These are phyloP conservation scores for Polypterus senegalus DNA, from an alignment of 2,113 vertebrate species.

Conservation along the genomic window DNA sequence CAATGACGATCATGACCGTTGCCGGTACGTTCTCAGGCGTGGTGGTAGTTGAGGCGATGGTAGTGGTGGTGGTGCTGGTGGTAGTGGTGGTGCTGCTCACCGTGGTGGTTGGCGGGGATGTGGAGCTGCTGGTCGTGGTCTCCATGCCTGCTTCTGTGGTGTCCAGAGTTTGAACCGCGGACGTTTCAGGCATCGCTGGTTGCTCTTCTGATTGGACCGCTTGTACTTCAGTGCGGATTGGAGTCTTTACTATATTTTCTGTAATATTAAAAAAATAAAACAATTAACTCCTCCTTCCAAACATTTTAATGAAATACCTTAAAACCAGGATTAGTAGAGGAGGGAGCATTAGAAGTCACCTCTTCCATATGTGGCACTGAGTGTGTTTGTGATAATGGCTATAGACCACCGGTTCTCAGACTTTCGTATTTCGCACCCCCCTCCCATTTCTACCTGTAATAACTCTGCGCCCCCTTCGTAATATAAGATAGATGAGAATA, in stretches of 20 bases:
- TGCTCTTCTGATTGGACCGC: conserved; percentile 42
- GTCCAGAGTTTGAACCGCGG: conserved; percentile 24
- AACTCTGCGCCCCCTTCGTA: too few species aligned
- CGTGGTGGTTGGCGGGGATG: conserved; percentile 13
- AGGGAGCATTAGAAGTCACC: too few species aligned
- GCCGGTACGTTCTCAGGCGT: conserved; percentile 33
- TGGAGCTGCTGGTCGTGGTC: conserved; percentile 19
- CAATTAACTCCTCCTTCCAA: too few species aligned
- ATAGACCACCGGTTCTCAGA: too few species aligned
- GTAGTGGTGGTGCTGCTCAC: conserved; percentile 21
- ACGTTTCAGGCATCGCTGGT: background rate
- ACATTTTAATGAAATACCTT: too few species aligned
- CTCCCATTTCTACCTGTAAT: too few species aligned
- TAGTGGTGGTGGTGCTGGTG: conserved; percentile 11
- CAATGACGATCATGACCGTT: conserved; percentile 38
- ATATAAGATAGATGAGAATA: too few species aligned
- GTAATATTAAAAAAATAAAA: conserved; percentile 4
- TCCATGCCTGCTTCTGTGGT: conserved; percentile 18
- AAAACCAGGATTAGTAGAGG: too few species aligned
- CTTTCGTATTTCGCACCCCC: too few species aligned
- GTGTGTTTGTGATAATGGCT: too few species aligned
- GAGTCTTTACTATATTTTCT: conserved; percentile 52
- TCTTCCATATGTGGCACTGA: too few species aligned
- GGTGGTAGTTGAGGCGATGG: conserved; percentile 11
- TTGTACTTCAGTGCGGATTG: conserved; percentile 33